Conservation (phyloP, 2,113 vertebrate species). For the cattle (Bos taurus) region DNA sequence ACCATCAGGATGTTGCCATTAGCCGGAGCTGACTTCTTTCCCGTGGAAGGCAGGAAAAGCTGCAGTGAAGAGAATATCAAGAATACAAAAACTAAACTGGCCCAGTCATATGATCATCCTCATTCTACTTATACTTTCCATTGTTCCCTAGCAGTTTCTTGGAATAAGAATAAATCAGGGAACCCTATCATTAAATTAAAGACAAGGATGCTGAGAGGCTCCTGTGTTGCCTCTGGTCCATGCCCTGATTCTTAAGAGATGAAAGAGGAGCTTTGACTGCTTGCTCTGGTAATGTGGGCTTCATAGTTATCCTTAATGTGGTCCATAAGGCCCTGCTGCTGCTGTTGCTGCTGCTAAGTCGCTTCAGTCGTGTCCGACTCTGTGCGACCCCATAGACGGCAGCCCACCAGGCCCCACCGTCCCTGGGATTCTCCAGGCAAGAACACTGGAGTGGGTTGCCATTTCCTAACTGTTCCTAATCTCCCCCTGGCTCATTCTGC, state of each 20-base stretch:
- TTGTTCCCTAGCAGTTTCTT: neutral
- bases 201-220: neutral
- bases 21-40: conserved; percentile 86
- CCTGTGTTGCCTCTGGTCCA: neutral
- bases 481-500: neutral
- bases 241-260: neutral
- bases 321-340: too few relatives aligned
- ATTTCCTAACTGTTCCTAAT: neutral
- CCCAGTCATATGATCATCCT: neutral
- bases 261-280: neutral
- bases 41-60: conserved; percentile 93
- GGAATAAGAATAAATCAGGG: neutral
- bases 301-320: neutral
- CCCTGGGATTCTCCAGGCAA: too few relatives aligned
- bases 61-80: conserved; percentile 56
- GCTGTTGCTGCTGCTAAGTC: too few relatives aligned
- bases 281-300: neutral
- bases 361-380: too few relatives aligned
- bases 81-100: neutral
- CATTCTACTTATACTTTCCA: neutral
- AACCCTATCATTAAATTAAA: neutral
- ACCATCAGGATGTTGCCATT: conserved; percentile 81
- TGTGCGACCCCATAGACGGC: too few relatives aligned
- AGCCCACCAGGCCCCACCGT: too few relatives aligned
- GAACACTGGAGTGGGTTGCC: too few relatives aligned